phyloP scores from a whole-genome alignment of 2,797 vertebrate genomes.

The Melanitta fusca region DNA sequence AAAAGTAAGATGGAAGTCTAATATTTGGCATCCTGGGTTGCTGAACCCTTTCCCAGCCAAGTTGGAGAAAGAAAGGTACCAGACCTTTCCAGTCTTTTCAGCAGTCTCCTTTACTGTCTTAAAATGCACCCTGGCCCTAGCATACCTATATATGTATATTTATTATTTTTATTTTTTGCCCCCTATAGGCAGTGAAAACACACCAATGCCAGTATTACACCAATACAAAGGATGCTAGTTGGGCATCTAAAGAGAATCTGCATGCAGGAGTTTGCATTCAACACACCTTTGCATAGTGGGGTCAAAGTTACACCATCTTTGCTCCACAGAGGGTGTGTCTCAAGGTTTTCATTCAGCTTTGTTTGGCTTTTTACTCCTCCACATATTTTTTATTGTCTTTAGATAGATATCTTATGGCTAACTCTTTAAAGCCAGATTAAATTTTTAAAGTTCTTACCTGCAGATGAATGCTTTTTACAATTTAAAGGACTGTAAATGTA shows the following conservation, averaged over 20 bases:
- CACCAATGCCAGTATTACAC: not conserved
- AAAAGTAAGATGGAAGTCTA: not conserved
- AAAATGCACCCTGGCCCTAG: not conserved
- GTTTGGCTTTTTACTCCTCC: not conserved
- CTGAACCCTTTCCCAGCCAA: not conserved
- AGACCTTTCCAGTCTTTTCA: not conserved
- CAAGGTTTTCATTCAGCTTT: not conserved
- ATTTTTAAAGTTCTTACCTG: not conserved
- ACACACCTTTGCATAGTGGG: not conserved
- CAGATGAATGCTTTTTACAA: not conserved
- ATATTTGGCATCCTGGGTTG: not conserved
- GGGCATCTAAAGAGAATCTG: not conserved
- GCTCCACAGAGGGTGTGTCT: not conserved
- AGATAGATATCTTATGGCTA: not conserved
- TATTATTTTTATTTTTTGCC: not conserved
- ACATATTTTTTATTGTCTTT: not conserved
- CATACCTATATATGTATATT: not conserved
- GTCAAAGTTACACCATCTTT: not conserved
- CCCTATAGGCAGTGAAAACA: not conserved
- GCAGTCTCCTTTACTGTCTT: not conserved
- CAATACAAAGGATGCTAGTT: not conserved
- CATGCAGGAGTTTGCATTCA: not conserved
- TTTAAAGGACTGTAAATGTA: not conserved
- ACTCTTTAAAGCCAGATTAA: not conserved
- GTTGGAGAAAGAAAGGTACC: not conserved